phyloP scores from a whole-genome alignment of 2,113 vertebrate species.

The Spilogale gracilis region DNA sequence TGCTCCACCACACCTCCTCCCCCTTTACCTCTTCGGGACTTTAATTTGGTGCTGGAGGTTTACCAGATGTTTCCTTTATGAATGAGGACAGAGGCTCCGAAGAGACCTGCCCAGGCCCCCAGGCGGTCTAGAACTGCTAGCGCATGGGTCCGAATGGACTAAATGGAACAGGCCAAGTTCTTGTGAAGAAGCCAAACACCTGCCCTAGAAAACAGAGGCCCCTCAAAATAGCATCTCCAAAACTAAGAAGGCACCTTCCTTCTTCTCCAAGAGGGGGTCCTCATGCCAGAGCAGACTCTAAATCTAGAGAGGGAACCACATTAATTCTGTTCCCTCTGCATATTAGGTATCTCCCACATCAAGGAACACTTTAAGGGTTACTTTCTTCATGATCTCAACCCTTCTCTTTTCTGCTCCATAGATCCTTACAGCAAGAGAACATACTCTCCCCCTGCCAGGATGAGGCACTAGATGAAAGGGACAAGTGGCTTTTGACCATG shows the following conservation, averaged over 20 bases:
- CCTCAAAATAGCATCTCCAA: neutral
- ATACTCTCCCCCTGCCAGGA: neutral
- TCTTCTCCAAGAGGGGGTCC: neutral
- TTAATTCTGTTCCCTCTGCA: neutral
- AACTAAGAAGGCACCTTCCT: neutral
- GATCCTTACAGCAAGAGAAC: neutral
- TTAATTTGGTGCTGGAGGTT: neutral
- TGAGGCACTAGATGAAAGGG: neutral
- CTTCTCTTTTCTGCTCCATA: neutral
- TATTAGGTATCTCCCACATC: fast-evolving
- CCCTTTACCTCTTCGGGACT: neutral
- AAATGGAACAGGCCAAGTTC: neutral
- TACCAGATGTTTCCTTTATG: neutral
- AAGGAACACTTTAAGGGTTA: neutral
- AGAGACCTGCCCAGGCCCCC: neutral
- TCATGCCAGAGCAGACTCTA: neutral
- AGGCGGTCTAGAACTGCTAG: neutral
- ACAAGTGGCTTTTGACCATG: neutral
- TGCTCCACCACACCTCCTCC: neutral
- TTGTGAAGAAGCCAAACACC: neutral
- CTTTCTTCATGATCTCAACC: neutral
- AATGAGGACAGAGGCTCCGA: neutral
- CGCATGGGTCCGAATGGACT: neutral
- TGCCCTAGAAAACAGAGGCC: neutral
- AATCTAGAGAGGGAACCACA: neutral